Conservation (phyloP, 2,797 vertebrate species). For the Sitta carolinensis region DNA sequence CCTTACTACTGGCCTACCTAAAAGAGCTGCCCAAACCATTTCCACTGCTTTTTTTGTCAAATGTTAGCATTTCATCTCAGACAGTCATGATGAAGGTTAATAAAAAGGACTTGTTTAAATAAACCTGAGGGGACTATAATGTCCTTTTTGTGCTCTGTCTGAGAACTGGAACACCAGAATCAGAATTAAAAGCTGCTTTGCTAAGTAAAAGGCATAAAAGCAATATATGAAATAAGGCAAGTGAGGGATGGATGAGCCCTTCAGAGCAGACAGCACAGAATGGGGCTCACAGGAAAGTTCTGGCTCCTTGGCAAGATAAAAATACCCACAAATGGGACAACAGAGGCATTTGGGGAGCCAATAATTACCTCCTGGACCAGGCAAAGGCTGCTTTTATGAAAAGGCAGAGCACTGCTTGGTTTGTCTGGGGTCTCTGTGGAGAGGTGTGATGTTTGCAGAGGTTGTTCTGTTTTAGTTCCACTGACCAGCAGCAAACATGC, state of each 20-base stretch:
- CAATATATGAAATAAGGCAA: not conserved
- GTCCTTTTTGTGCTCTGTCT: slow-evolving; percentile 15
- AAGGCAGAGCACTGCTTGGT: not conserved
- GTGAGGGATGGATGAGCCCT: not conserved
- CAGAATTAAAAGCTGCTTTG: not conserved
- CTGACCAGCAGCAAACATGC: not conserved
- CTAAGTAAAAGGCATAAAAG: not conserved
- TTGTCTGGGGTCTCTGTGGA: not conserved
- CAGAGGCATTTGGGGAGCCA: not conserved
- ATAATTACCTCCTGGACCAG: not conserved
- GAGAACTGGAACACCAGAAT: not conserved
- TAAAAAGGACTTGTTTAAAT: slow-evolving; percentile 13
- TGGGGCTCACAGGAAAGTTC: not conserved
- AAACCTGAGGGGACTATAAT: not conserved
- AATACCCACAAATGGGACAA: not conserved
- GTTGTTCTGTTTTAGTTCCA: not conserved
- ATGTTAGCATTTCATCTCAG: not conserved
- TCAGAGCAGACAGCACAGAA: not conserved
- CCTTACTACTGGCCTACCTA: not conserved
- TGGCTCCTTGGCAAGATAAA: not conserved
- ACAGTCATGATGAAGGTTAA: not conserved
- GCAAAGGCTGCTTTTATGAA: not conserved
- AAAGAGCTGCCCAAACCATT: not conserved
- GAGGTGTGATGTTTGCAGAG: not conserved
- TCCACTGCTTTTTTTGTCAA: not conserved